Evolutionary conservation across 2,797 vertebrate species (phyloP).

Genomic region (Amblyraja radiata): DNA sequence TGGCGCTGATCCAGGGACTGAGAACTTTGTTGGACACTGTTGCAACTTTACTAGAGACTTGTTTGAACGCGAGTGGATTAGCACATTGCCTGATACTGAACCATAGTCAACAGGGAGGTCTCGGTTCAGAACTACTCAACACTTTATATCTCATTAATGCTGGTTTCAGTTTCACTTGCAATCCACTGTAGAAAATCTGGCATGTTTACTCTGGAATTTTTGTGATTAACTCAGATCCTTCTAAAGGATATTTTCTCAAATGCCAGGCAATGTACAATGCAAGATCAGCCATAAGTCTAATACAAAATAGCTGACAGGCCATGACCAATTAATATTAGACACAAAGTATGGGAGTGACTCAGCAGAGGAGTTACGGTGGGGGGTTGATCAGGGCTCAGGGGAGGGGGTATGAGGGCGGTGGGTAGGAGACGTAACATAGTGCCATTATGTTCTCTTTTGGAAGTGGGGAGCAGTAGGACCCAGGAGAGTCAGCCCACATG

Average conservation of each 20-base stretch:
- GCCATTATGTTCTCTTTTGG: no score
- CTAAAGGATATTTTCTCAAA: not conserved
- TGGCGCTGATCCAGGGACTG: not conserved
- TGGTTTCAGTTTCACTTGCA: not conserved
- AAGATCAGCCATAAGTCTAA: not conserved
- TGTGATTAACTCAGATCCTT: not conserved
- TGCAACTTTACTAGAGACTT: not conserved
- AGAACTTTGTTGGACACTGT: not conserved
- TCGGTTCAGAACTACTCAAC: not conserved
- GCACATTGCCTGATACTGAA: not conserved
- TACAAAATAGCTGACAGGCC: not conserved
- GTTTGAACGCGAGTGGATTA: not conserved
- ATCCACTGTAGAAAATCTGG: not conserved
- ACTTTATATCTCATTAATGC: not conserved
- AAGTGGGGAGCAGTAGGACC: no score
- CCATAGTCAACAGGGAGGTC: not conserved
- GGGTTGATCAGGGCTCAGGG: no score
- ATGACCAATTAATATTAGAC: not conserved
- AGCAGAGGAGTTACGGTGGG: no score
- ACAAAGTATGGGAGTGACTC: no score
- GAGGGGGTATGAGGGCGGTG: no score
- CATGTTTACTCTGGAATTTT: not conserved
- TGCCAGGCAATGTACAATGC: not conserved
- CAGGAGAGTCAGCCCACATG: no score
- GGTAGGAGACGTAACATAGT: no score